phyloP scores from a whole-genome alignment of 2,113 vertebrate genomes.

The Erythrocercus mccallii region DNA sequence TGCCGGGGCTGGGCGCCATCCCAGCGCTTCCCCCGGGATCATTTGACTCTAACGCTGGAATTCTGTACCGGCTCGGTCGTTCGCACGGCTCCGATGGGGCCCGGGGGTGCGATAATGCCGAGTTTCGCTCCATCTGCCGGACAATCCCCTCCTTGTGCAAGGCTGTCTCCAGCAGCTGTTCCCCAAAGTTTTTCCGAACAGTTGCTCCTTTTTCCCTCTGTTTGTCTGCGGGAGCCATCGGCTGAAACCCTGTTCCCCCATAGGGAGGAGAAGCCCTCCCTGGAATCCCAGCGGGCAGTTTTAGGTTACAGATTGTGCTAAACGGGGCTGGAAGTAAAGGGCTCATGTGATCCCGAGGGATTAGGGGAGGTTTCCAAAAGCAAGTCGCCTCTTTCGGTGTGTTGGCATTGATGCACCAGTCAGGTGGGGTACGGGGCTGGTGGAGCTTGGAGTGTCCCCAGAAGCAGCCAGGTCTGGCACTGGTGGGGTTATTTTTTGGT shows the following conservation, averaged over 20 bases:
- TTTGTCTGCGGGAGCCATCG: neutral
- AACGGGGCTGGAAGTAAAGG: neutral
- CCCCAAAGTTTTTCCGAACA: neutral
- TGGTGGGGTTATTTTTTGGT: neutral
- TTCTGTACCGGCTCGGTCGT: rapidly evolving
- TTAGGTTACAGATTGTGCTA: neutral
- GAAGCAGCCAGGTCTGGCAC: rapidly evolving
- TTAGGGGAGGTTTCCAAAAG: neutral
- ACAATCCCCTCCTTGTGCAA: neutral
- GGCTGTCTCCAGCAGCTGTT: neutral
- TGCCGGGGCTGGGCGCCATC: no score
- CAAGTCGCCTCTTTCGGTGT: rapidly evolving
- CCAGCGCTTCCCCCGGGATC: neutral
- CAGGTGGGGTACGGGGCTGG: neutral
- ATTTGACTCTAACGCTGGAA: rapidly evolving
- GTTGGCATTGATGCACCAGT: neutral
- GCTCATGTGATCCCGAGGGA: neutral
- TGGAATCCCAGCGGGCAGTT: neutral
- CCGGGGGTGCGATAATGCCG: rapidly evolving
- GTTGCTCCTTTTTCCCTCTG: neutral
- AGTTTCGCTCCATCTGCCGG: neutral
- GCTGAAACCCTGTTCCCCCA: neutral
- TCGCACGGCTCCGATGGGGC: neutral
- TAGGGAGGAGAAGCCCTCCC: neutral
- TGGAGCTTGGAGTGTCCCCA: neutral